Evolutionary conservation across 1,140 invertebrate species (phyloP).

Genomic region (Octopus sinensis): DNA sequence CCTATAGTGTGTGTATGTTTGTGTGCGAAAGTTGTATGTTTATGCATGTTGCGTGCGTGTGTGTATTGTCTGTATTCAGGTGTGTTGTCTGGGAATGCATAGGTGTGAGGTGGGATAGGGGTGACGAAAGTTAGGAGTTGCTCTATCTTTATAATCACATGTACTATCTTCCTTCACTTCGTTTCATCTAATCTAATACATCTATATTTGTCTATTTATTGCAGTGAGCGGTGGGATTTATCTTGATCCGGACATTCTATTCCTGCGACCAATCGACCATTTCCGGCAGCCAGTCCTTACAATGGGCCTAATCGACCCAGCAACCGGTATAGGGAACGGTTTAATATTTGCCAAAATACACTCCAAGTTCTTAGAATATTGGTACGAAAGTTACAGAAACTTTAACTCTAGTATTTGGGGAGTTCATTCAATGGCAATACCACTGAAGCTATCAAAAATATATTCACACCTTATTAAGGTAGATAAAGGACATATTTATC

Average conservation of each 20-base stretch:
- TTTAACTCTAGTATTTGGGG: background rate
- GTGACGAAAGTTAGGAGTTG: too few relatives aligned
- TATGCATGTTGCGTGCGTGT: too few relatives aligned
- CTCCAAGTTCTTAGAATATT: background rate
- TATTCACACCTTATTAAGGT: background rate
- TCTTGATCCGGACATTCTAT: background rate
- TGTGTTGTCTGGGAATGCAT: too few relatives aligned
- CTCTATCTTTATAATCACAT: too few relatives aligned
- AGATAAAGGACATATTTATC: background rate
- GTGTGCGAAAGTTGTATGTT: too few relatives aligned
- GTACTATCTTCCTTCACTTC: too few relatives aligned
- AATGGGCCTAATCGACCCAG: background rate
- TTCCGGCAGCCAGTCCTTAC: background rate
- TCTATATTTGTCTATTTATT: too few relatives aligned
- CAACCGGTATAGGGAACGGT: slow-evolving; percentile 6
- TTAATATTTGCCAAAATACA: background rate
- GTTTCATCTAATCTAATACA: too few relatives aligned
- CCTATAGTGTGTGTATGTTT: too few relatives aligned
- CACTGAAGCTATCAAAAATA: background rate
- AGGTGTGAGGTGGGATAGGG: too few relatives aligned
- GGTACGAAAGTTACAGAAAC: slow-evolving; percentile 3
- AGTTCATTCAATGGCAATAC: background rate
- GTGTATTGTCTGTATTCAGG: too few relatives aligned
- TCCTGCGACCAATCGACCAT: background rate
- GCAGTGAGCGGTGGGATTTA: background rate